Evolutionary conservation across 2,888 invertebrate species (phyloP).

Genomic region (Coenonympha glycerion): DNA sequence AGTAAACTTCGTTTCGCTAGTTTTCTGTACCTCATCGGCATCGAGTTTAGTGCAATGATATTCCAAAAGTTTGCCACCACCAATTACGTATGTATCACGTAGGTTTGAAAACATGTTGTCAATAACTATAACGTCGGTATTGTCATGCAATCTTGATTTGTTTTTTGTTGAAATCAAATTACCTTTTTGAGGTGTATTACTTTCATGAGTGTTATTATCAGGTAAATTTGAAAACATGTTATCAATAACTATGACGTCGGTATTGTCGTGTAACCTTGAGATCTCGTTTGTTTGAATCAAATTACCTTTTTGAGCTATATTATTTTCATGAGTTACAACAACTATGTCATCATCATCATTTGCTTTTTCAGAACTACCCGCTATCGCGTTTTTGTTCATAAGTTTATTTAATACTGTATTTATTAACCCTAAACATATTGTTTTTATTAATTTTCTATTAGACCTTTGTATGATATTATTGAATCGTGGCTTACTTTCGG

Average conservation of each 20-base stretch:
- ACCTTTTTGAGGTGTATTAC: no score
- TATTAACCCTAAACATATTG: neutral
- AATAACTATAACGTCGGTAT: constrained; percentile 1
- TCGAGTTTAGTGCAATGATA: neutral
- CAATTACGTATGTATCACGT: neutral
- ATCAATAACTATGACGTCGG: constrained; percentile 2
- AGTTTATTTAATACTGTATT: neutral
- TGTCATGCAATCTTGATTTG: no score
- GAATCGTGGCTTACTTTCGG: constrained; percentile 35
- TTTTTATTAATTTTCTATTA: neutral
- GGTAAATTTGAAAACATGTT: neutral
- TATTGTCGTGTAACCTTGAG: no score
- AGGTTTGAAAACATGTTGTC: neutral
- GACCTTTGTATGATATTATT: neutral
- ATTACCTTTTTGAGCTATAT: no score
- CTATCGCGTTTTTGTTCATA: neutral
- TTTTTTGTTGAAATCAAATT: no score
- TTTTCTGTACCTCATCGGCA: neutral
- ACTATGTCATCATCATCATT: neutral
- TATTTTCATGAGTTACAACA: no score
- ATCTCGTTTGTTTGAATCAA: no score
- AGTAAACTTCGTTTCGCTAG: neutral
- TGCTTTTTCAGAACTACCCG: neutral
- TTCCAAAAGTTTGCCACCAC: constrained; percentile 5
- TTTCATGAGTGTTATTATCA: no score